These are phyloP conservation scores for Macrosiphum euphorbiae DNA, from an alignment of 2,888 invertebrate species.

Conservation along the genomic window DNA sequence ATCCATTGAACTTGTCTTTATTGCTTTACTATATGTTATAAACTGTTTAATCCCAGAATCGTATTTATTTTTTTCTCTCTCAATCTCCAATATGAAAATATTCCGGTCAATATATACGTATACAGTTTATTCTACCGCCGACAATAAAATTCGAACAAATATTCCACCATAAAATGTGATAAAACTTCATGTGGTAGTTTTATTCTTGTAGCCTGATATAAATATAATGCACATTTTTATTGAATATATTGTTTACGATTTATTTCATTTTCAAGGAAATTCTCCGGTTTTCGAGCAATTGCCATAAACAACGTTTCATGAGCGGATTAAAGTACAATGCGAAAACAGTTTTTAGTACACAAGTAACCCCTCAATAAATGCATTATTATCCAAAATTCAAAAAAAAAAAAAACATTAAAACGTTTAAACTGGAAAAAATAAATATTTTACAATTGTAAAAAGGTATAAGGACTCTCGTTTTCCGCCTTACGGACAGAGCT, in stretches of 20 bases:
- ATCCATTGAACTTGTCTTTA: slow-evolving; percentile 42
- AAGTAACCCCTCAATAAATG: background rate
- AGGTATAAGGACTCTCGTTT: background rate
- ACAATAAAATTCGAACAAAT: slow-evolving; percentile 31
- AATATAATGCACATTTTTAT: slow-evolving; percentile 34
- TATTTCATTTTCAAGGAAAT: slow-evolving; percentile 29
- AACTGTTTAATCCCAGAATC: slow-evolving; percentile 38
- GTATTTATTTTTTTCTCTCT: background rate
- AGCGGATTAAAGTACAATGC: slow-evolving; percentile 20
- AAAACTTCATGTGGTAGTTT: slow-evolving; percentile 9
- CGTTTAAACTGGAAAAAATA: background rate
- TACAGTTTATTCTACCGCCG: slow-evolving; percentile 10
- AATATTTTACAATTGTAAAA: background rate
- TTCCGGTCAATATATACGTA: slow-evolving; percentile 1
- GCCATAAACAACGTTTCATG: slow-evolving; percentile 1
- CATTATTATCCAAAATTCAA: background rate
- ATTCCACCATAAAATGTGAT: slow-evolving; percentile 8
- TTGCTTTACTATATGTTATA: slow-evolving; percentile 31
- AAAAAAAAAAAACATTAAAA: background rate
- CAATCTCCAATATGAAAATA: slow-evolving; percentile 35
- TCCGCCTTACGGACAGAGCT: background rate
- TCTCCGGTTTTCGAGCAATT: slow-evolving; percentile 19
- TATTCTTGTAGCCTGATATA: background rate
- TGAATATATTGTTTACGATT: slow-evolving; percentile 25
- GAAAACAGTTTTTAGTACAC: background rate